Conservation (phyloP, 30 jellyfish, hydroid and myxozoan genomes). For the Hydra vulgaris region DNA sequence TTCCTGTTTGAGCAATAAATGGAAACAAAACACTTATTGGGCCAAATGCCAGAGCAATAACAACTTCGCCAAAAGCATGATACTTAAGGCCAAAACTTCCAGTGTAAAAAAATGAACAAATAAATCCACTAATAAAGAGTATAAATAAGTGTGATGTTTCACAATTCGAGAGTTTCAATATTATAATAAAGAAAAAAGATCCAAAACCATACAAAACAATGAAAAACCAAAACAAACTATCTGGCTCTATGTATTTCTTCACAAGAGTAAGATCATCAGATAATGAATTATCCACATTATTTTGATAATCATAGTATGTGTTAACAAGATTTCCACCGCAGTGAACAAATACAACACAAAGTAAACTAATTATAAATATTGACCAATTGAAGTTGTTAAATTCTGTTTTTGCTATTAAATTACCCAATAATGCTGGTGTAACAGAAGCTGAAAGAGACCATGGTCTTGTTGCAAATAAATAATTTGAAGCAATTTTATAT, state of each 20-base stretch:
- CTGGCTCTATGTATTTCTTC: conserved; percentile 39
- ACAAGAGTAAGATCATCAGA: conserved; percentile 82
- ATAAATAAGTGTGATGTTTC: conserved; percentile 35
- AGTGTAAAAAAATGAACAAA: conserved; percentile 73
- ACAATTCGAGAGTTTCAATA: conserved; percentile 34
- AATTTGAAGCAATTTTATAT: neutral
- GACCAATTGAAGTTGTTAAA: conserved; percentile 1
- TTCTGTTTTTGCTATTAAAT: conserved; percentile 42
- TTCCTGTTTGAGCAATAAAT: conserved; percentile 54
- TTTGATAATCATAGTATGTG: conserved; percentile 60
- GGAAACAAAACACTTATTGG: conserved; percentile 67
- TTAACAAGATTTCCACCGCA: conserved; percentile 64
- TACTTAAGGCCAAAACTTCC: conserved; percentile 85
- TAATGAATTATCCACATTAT: conserved; percentile 49
- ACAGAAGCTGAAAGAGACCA: conserved; percentile 93
- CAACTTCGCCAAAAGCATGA: conserved; percentile 75
- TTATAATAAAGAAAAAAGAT: conserved; percentile 38
- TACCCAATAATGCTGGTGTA: conserved; percentile 67
- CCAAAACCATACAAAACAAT: conserved; percentile 42
- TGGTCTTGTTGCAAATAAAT: conserved; percentile 62
- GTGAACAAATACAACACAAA: conserved; percentile 12
- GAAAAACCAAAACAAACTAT: conserved; percentile 51
- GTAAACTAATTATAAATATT: neutral
- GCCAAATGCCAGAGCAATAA: conserved; percentile 72
- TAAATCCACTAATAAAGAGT: conserved; percentile 56